Base-by-base conservation (phyloP, 1,140 invertebrate genomes). In the Micrasema minimum region DNA sequence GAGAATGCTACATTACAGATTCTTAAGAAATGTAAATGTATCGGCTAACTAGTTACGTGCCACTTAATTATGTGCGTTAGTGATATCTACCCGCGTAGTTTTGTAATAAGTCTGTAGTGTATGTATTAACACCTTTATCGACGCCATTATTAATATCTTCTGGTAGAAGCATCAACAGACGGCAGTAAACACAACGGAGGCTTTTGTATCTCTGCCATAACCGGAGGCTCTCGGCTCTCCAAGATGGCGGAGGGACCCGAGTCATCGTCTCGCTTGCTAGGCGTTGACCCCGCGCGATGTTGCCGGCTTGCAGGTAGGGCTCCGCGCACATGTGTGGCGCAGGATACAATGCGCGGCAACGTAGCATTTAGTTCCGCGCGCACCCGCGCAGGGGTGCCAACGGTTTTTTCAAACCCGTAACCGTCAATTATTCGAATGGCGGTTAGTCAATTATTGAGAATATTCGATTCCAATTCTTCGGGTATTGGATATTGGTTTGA, bases 201-300 rank as follows among this genome's bases (percentile, higher is more conserved):
- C 59, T 64, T 31, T 55, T 35, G 53, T 64, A 46, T 46, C 59
- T 41, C 38, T n/a, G 22, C 41, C 26, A 45, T 46, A 31, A 64
- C 43, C 59, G 41, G 22, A 45, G 59, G 59, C 43, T 37, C 53
- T 18, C 31, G 12, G 22, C 22, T 41, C 1, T 20, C 38, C 59
- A 64, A 64, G 59, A 64, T 64, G 59, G 59, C 59, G 18, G 59
- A 48, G 22, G 6, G 57, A 12, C 57, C 57, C 16, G 23, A 61
- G 59, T 46, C 59, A 46, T 46, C 59, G 59, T 64, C 59, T 64
- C 59, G 59, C 59, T 62, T 9, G 59, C 59, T 64, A 64, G 59
- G 59, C 59, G 45, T 64, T 64, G 59, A 64, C 59, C 59, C 59
- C 59, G 4, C 18, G 43, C 59, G 2, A 20, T 6, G 59, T 64